Evolutionary conservation across 2,797 vertebrate genomes (phyloP).

Genomic region (Gallinago solitaria): DNA sequence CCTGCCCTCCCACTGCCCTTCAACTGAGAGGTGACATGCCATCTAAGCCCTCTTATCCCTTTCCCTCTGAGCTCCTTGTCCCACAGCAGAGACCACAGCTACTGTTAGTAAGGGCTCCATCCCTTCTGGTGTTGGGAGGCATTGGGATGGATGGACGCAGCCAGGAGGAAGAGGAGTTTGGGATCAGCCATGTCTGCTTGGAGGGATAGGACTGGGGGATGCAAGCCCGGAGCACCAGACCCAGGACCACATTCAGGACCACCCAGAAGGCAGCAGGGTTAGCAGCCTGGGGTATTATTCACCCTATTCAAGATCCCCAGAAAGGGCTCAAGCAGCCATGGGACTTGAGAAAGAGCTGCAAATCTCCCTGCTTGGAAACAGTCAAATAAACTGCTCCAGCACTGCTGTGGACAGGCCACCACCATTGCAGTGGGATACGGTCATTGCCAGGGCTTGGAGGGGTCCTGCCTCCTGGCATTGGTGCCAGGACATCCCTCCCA

Average conservation of each 20-base stretch:
- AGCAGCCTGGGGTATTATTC: neutral
- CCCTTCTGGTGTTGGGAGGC: neutral
- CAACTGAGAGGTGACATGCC: neutral
- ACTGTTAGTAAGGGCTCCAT: neutral
- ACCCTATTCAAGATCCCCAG: neutral
- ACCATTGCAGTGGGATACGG: neutral
- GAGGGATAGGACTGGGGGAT: neutral
- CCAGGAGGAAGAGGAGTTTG: neutral
- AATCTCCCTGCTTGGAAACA: neutral
- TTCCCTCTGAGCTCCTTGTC: neutral
- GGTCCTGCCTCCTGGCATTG: neutral
- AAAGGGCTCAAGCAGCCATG: neutral
- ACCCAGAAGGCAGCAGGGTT: neutral
- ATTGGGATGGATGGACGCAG: neutral
- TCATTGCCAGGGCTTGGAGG: rapidly evolving
- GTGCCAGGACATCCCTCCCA: neutral
- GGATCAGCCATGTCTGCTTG: neutral
- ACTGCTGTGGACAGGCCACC: neutral
- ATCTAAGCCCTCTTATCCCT: neutral
- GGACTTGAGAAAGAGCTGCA: neutral
- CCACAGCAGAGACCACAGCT: neutral
- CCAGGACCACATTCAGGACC: neutral
- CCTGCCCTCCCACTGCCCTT: neutral
- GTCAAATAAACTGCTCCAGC: neutral
- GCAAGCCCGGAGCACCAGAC: neutral